Percentiles rank a stretch among this genome's conserved stretches.
Conservation (phyloP, 1,140 invertebrate species). For the Hyles euphorbiae region DNA sequence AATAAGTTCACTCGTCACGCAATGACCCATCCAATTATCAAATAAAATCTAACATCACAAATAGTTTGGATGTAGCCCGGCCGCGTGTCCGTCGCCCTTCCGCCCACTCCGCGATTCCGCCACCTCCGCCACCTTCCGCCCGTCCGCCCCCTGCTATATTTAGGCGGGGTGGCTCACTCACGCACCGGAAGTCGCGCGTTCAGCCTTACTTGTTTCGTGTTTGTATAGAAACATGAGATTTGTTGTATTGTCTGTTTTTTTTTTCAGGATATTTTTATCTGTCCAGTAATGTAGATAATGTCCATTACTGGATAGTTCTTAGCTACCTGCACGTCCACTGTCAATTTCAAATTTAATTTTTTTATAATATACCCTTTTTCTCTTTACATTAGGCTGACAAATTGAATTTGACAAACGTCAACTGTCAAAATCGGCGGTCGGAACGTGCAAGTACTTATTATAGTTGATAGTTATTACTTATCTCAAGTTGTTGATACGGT, state of each 20-base stretch:
- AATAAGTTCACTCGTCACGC: constrained; percentile 2
- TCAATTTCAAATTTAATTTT: too few relatives aligned
- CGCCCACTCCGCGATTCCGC: constrained; percentile 8
- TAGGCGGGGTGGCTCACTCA: constrained; percentile 9
- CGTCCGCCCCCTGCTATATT: constrained; percentile 11
- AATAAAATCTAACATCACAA: constrained; percentile 6
- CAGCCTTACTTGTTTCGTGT: constrained; percentile 10
- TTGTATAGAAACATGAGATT: constrained; percentile 4
- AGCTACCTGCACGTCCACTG: too few relatives aligned
- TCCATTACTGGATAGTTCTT: too few relatives aligned
- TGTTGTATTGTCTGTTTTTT: constrained; percentile 3
- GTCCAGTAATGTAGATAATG: too few relatives aligned
- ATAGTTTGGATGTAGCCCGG: constrained; percentile 5
- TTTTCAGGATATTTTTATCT: not conserved
- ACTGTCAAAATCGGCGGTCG: too few relatives aligned
- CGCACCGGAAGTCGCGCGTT: constrained; percentile 9
- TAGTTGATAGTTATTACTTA: too few relatives aligned
- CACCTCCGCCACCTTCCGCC: constrained; percentile 7
- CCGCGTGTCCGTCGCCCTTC: not conserved
- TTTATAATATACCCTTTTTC: too few relatives aligned
- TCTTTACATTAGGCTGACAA: too few relatives aligned
- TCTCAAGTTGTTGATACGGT: too few relatives aligned
- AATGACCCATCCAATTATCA: constrained; percentile 11
- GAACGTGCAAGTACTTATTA: too few relatives aligned
- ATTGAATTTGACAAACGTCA: too few relatives aligned